phyloP scores from a whole-genome alignment of 2,888 invertebrate species.

The Aquatica leii region DNA sequence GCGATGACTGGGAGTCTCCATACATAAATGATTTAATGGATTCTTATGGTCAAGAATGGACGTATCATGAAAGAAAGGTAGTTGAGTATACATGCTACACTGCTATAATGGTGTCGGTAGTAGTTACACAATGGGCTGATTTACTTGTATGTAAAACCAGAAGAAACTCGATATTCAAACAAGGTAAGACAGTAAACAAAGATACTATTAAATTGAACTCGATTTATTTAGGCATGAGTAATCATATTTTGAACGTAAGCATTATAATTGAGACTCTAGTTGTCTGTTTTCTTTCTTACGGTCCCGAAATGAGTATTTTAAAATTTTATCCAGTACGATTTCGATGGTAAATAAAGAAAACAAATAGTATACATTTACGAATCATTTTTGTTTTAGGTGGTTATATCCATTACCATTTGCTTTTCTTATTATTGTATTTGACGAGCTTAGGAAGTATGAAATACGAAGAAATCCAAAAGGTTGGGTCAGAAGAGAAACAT shows the following conservation, averaged over 20 bases:
- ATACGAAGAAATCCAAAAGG: slow-evolving; percentile 74
- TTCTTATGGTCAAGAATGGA: slow-evolving; percentile 84
- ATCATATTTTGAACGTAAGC: slow-evolving; percentile 70
- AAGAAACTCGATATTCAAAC: slow-evolving; percentile 74
- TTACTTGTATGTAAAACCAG: slow-evolving; percentile 82
- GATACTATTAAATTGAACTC: not conserved
- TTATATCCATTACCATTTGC: slow-evolving; percentile 79
- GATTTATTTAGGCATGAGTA: slow-evolving; percentile 66
- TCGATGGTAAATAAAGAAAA: slow-evolving; percentile 62
- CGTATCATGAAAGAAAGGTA: slow-evolving; percentile 73
- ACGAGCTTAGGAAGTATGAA: slow-evolving; percentile 78
- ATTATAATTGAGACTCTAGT: slow-evolving; percentile 71
- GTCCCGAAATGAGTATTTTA: slow-evolving; percentile 69
- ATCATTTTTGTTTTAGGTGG: slow-evolving; percentile 61
- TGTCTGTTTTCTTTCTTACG: slow-evolving; percentile 72
- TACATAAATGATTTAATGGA: slow-evolving; percentile 72
- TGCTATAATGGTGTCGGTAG: slow-evolving; percentile 82
- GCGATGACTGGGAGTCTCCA: slow-evolving; percentile 79
- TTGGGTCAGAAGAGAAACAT: slow-evolving; percentile 81
- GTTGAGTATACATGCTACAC: slow-evolving; percentile 83
- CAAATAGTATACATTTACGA: slow-evolving; percentile 6
- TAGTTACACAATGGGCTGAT: slow-evolving; percentile 81
- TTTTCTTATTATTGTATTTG: slow-evolving; percentile 76
- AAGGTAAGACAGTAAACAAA: slow-evolving; percentile 49
- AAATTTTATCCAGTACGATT: slow-evolving; percentile 74